Evolutionary conservation across 2,113 vertebrate genomes (phyloP).

Genomic region (Nymphicus hollandicus): DNA sequence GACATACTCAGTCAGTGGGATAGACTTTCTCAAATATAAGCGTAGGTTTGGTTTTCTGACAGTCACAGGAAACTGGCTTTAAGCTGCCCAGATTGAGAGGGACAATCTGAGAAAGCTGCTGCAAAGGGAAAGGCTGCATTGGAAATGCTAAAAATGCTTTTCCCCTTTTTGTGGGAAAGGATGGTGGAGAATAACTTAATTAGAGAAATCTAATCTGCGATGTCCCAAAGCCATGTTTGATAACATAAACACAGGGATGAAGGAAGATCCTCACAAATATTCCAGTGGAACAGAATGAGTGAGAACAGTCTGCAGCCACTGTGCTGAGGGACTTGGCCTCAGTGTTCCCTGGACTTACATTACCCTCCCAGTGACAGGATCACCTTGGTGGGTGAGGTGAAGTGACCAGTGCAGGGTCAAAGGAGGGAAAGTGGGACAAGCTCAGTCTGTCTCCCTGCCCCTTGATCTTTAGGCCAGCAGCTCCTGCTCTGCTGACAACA

Average conservation of each 20-base stretch:
- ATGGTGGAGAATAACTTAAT: not conserved
- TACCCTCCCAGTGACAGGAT: not conserved
- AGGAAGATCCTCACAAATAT: not conserved
- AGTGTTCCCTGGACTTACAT: not conserved
- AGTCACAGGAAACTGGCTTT: not conserved
- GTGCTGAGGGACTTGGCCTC: not conserved
- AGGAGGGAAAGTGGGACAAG: not conserved
- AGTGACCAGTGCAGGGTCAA: not conserved
- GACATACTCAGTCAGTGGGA: not conserved
- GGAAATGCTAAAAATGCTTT: not conserved
- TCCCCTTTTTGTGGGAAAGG: not conserved
- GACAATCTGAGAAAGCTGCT: not conserved
- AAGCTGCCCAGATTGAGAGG: not conserved
- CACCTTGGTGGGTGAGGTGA: not conserved
- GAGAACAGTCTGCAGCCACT: not conserved
- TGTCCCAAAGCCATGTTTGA: not conserved
- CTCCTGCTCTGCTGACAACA: not conserved
- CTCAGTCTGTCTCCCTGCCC: not conserved
- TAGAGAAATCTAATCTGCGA: not conserved
- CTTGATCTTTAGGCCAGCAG: not conserved
- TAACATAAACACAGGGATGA: not conserved
- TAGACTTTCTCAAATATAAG: not conserved
- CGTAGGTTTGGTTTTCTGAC: not conserved
- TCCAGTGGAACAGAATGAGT: not conserved
- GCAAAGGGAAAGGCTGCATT: not conserved